Evolutionary conservation across 2,797 vertebrate species (phyloP), one percentile per base, ranked within the genome.

Genomic region (Gambusia yucatana): DNA sequence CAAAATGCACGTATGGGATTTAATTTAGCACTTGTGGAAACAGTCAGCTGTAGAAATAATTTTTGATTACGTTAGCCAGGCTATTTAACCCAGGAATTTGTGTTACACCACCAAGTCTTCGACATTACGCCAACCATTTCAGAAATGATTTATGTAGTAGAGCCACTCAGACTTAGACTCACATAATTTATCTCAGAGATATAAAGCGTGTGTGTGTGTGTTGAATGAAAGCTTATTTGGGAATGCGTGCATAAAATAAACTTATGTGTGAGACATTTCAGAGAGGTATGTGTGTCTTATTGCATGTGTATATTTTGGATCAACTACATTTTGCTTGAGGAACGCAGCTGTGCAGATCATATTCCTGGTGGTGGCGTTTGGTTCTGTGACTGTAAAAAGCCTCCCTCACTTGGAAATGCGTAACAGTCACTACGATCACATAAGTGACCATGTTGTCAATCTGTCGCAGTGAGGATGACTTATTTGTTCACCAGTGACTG

Each of bases 401-500:
- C 0, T 0, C 20, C 3, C 36, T 22, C 20, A 0, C 17, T 22
- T 4, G 20, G 6, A 65, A 43, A 69, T 43, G 22, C 0, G 6
- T n/a, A n/a, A 1, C 65, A 3, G 41, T 39, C 22, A 11, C 22
- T 44, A 81, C 73, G 78, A 73, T 83, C 39, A 11, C 81, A 85
- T 79, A 80, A 61, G 43, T 81, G 82, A 73, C 57, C 59, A n/a
- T 25, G 1, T 75, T 77, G 63, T 81, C 65, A n/a, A 25, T 75
- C 77, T n/a, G 61, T 55, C 20, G 55, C 20, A 0, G 16, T 65
- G 20, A 59, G 81, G 91, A 88, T 61, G 48, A 13, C 39, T 67
- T 69, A 88, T 89, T 91, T 92, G 85, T 91, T 81, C 76, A 52
- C 75, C 65, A 57, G n/a, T 81, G 72, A 28, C 47, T 20, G 69